Percentiles rank a stretch among this genome's conserved stretches.
Evolutionary conservation across 2,888 invertebrate species (phyloP).

Genomic region (Ectobius pallidus): DNA sequence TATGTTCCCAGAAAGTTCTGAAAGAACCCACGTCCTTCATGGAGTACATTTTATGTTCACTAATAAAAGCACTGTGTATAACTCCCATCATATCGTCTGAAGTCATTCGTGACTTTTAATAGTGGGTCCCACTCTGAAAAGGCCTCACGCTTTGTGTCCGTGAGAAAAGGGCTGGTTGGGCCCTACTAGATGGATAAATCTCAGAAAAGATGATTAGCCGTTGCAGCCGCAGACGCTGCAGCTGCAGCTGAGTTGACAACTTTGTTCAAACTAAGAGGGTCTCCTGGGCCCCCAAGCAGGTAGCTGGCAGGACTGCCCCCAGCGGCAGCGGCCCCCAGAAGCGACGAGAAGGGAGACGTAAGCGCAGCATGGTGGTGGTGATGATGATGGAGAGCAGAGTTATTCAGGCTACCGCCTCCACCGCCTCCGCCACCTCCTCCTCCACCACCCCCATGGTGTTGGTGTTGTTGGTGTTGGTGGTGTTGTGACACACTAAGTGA

Average conservation of each 20-base stretch:
- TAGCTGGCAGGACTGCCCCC: conserved; percentile 50
- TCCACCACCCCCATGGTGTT: conserved; percentile 49
- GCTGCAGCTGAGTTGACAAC: conserved; percentile 31
- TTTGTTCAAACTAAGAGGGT: conserved; percentile 47
- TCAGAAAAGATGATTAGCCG: conserved; percentile 49
- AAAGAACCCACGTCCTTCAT: no score
- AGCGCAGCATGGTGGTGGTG: conserved; percentile 51
- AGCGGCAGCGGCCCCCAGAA: conserved; percentile 49
- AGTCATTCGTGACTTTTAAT: no score
- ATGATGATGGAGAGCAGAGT: conserved; percentile 52
- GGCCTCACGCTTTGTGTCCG: no score
- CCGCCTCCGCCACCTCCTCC: conserved; percentile 11
- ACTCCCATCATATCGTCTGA: no score
- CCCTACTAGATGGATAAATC: conserved; percentile 24
- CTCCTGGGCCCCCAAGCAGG: conserved; percentile 47
- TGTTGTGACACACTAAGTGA: conserved; percentile 57
- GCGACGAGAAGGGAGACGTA: conserved; percentile 47
- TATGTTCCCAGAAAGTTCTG: no score
- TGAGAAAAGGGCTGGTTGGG: neutral
- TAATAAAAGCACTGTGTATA: no score
- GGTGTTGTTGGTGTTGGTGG: conserved; percentile 51
- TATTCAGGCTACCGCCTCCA: conserved; percentile 7
- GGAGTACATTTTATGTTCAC: no score
- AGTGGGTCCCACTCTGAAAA: no score
- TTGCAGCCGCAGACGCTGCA: conserved; percentile 41